phyloP scores from a whole-genome alignment of 2,888 invertebrate species.

The Charanyca ferruginea region DNA sequence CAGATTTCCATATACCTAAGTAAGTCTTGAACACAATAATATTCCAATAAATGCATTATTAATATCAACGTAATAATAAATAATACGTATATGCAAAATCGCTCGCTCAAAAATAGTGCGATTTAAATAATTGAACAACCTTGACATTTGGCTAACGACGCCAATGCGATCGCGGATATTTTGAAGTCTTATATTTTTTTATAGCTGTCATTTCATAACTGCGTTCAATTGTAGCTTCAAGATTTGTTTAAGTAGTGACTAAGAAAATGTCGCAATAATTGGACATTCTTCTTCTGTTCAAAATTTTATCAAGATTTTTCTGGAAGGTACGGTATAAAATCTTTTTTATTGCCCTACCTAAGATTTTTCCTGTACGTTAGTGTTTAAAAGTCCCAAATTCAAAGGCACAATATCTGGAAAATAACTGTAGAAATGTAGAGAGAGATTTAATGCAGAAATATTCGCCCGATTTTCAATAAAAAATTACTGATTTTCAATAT shows the following conservation, averaged over 20 bases:
- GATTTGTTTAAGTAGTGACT: neutral
- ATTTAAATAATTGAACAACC: conserved; percentile 52
- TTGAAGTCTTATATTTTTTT: conserved; percentile 21
- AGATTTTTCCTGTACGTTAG: no score
- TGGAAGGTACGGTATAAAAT: no score
- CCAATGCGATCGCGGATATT: conserved; percentile 48
- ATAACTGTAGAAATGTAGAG: no score
- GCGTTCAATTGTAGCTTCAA: conserved; percentile 3
- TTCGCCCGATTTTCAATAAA: conserved; percentile 2
- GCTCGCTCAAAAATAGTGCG: conserved; percentile 42
- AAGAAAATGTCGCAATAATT: neutral
- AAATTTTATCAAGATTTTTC: neutral
- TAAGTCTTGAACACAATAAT: no score
- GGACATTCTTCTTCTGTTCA: neutral
- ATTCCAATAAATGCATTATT: conserved; percentile 17
- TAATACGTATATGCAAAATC: conserved; percentile 40
- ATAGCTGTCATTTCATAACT: conserved; percentile 13
- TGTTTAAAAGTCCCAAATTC: no score
- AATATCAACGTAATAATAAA: conserved; percentile 21
- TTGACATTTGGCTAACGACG: conserved; percentile 62
- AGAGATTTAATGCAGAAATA: neutral
- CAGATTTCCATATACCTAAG: no score
- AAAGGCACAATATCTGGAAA: neutral
- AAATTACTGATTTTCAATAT: neutral
- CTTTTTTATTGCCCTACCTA: no score